Base-by-base conservation (phyloP, 2,113 vertebrate genomes). In the Spermophilus dauricus region DNA sequence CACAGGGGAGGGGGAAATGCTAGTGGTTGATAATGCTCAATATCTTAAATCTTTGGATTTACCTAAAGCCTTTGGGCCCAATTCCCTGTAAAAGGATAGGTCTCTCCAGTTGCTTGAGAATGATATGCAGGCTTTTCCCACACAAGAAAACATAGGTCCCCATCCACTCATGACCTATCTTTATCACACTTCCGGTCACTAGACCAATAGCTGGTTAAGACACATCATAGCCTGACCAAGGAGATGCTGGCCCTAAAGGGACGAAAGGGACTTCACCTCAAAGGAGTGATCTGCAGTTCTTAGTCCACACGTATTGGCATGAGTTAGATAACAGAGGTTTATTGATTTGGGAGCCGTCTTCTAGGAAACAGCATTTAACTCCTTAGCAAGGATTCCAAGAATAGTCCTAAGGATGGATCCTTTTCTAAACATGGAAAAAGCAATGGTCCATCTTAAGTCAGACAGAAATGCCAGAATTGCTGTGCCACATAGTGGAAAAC, bases 291-390 rank as follows among this genome's bases (percentile, higher is more conserved):
- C 30, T 81, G 22, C 18, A 30, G 30, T 34, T 94, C 58, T 69
- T 39, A 94, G 30, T 8, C 26, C 61, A 28, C 26, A 61, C 16
- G 14, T 45, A 69, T 67, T 82, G n/a, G 53, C n/a, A 75, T 81
- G 65, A 39, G 26, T 56, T 86, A 63, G 14, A n/a, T 73, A 73
- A 72, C 10, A 17, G 22, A 89, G 4, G 1, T 48, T 73, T 86
- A 37, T 56, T 94, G 42, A 90, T 90, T 89, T 90, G 17, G 3
- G 45, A 90, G 18, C n/a, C 45, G 13, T 86, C 42, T 73, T 86
- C 42, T n/a, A 80, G 63, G 86, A 81, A 80, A 75, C 22, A 86
- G 13, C 30, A 81, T 94, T 80, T 78, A 84, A 73, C n/a, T 93
- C 51, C 51, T 78, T 80, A 63, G 17, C 51, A 78, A 89, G 12